Conservation (phyloP, 1,140 invertebrate species). For the Halyomorpha halys region DNA sequence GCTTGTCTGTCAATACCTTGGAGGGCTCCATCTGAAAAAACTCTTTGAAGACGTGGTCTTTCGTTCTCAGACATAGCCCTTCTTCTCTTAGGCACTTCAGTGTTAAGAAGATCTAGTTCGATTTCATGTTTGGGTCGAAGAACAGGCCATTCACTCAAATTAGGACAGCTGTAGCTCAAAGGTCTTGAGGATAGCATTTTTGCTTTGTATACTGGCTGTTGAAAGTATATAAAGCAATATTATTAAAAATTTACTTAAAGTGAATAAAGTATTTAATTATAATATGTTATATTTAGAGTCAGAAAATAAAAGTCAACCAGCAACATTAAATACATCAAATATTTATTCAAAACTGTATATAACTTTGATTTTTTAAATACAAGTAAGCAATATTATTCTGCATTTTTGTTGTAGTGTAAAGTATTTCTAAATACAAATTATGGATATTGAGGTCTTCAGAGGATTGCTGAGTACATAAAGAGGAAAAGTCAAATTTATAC, state of each 20-base stretch:
- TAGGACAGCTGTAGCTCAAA: slow-evolving; percentile 30
- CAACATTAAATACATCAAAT: no score
- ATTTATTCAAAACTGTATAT: no score
- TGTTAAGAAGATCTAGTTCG: neutral
- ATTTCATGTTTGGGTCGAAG: slow-evolving; percentile 13
- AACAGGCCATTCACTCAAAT: slow-evolving; percentile 32
- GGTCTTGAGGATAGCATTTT: slow-evolving; percentile 4
- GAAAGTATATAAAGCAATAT: neutral
- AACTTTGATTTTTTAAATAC: no score
- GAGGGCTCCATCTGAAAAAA: slow-evolving; percentile 63
- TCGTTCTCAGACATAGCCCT: slow-evolving; percentile 29
- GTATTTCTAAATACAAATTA: no score
- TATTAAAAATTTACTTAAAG: neutral
- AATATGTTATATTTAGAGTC: no score
- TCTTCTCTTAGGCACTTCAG: slow-evolving; percentile 10
- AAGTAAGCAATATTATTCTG: no score
- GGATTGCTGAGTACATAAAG: no score
- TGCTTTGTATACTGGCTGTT: slow-evolving; percentile 31
- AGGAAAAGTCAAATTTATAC: no score
- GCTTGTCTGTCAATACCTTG: slow-evolving; percentile 62
- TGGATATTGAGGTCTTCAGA: no score
- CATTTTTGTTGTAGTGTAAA: no score
- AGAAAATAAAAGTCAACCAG: no score
- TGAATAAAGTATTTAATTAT: no score
- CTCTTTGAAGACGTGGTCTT: slow-evolving; percentile 39